phyloP scores from a whole-genome alignment of 2,113 vertebrate species.

The Zosterops borbonicus region DNA sequence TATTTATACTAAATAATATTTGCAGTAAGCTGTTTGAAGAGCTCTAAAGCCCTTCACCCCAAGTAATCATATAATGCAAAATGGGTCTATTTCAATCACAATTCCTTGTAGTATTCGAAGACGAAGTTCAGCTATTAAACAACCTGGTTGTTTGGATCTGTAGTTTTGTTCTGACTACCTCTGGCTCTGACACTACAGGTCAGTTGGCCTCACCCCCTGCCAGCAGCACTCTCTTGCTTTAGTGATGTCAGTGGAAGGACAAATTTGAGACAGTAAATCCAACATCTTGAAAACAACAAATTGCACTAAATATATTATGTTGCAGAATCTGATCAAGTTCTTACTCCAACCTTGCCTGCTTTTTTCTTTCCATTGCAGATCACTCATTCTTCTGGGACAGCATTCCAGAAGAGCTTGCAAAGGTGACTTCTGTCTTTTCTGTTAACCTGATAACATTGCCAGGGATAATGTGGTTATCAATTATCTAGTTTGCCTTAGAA shows the following conservation, averaged over 20 bases:
- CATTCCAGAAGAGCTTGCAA: not conserved
- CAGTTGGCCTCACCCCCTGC: not conserved
- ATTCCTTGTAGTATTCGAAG: not conserved
- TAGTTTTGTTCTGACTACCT: not conserved
- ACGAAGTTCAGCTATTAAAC: not conserved
- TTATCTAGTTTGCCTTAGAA: not conserved
- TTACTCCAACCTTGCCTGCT: not conserved
- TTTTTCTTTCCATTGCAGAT: not conserved
- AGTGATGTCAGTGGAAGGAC: not conserved
- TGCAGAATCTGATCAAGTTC: not conserved
- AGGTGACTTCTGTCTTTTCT: not conserved
- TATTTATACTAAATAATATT: not conserved
- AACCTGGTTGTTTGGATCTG: not conserved
- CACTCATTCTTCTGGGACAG: not conserved
- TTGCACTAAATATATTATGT: not conserved
- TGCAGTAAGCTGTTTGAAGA: not conserved
- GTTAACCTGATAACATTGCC: not conserved
- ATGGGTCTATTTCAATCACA: not conserved
- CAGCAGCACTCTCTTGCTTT: not conserved
- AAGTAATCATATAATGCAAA: not conserved
- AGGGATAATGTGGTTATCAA: not conserved
- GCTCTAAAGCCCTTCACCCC: not conserved
- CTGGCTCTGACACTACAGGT: fast-evolving
- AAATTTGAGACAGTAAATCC: not conserved
- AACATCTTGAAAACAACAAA: not conserved